Conservation (phyloP, 2,113 vertebrate genomes). For the Morone saxatilis region DNA sequence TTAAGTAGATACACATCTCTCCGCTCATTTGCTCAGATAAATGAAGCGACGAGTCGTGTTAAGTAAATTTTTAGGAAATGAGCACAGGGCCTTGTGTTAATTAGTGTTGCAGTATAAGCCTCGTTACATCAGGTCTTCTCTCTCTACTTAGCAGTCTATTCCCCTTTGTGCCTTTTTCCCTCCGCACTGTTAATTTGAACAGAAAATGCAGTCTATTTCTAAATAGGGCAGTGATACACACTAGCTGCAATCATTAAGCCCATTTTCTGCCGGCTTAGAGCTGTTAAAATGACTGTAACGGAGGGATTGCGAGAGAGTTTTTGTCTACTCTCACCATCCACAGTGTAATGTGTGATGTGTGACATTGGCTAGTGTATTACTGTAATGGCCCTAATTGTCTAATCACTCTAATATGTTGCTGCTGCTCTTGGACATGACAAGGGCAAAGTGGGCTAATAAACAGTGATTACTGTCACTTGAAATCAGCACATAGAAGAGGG, state of each 20-base stretch:
- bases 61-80: slow-evolving; percentile 77
- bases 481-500: slow-evolving; percentile 66
- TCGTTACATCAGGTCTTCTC: slow-evolving; percentile 68
- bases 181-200: slow-evolving; percentile 71
- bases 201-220: slow-evolving; percentile 69
- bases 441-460: slow-evolving; percentile 78
- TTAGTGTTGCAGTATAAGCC: slow-evolving; percentile 70
- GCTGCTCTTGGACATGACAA: slow-evolving; percentile 70
- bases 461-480: slow-evolving; percentile 76
- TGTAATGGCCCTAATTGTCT: slow-evolving; percentile 80
- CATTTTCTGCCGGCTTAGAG: slow-evolving; percentile 77
- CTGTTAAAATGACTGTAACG: slow-evolving; percentile 66
- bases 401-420: slow-evolving; percentile 77
- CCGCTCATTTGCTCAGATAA: slow-evolving; percentile 74
- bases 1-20: slow-evolving; percentile 77
- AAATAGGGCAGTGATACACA: slow-evolving; percentile 70
- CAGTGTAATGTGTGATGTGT: slow-evolving; percentile 60
- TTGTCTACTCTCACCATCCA: slow-evolving; percentile 48
- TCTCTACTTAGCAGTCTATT: slow-evolving; percentile 72
- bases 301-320: slow-evolving; percentile 50
- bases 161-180: slow-evolving; percentile 68
- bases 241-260: slow-evolving; percentile 69
- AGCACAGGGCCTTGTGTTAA: slow-evolving; percentile 75
- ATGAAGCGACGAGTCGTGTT: slow-evolving; percentile 71
- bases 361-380: slow-evolving; percentile 72